Conservation (phyloP, 2,888 invertebrate species). For the Bellardia pandia region DNA sequence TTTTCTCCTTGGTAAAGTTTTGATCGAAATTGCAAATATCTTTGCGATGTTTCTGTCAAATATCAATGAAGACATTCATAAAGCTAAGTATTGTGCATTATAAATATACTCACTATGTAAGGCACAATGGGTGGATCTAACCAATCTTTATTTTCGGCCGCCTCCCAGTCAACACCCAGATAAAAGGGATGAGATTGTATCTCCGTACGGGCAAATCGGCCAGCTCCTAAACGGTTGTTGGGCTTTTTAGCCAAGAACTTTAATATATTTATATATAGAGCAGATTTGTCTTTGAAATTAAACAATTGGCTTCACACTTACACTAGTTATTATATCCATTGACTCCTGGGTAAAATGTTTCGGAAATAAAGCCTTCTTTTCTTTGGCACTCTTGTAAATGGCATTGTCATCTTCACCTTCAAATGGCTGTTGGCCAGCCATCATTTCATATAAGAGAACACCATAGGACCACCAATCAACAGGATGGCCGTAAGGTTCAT, state of each 20-base stretch:
- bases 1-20: slow-evolving; percentile 98
- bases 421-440: slow-evolving; percentile 98
- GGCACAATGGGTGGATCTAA: slow-evolving; percentile 99
- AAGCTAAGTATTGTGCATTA: too few relatives aligned
- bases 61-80: neutral
- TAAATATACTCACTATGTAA: slow-evolving; percentile 91
- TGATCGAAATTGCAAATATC: slow-evolving; percentile 99
- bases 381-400: slow-evolving; percentile 98
- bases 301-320: slow-evolving; percentile 83
- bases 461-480: slow-evolving; percentile 99
- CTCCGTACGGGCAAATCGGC: slow-evolving; percentile 94
- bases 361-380: slow-evolving; percentile 99
- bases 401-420: slow-evolving; percentile 99
- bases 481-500: slow-evolving; percentile 95
- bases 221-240: slow-evolving; percentile 96
- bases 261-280: neutral
- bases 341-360: slow-evolving; percentile 97
- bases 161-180: slow-evolving; percentile 98
- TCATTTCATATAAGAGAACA: slow-evolving; percentile 96
- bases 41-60: slow-evolving; percentile 96
- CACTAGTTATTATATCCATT: slow-evolving; percentile 97
- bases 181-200: slow-evolving; percentile 98
- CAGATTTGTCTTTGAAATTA: neutral
- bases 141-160: slow-evolving; percentile 94
- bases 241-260: slow-evolving; percentile 98